A percentile compares a stretch with the other conserved stretches of the same genome.
Evolutionary conservation across 2,888 invertebrate genomes (phyloP).

Genomic region (Folsomia candida): DNA sequence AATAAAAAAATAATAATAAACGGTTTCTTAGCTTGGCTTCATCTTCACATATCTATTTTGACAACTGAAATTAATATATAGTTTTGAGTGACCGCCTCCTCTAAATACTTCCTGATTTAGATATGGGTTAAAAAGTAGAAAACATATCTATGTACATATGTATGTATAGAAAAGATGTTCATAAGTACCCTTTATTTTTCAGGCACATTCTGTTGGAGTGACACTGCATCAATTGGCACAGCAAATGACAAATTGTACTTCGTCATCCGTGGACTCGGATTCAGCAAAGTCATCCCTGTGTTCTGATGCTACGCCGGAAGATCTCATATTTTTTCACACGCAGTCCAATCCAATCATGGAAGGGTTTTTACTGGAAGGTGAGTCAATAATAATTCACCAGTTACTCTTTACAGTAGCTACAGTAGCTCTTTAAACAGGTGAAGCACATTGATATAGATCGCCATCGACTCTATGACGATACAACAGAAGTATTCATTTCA

Average conservation of each 20-base stretch:
- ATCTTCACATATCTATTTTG: not conserved
- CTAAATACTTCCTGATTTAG: too few relatives aligned
- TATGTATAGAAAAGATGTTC: too few relatives aligned
- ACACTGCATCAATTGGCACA: constrained; percentile 1
- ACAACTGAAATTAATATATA: not conserved
- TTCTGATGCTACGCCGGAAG: constrained; percentile 35
- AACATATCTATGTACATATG: too few relatives aligned
- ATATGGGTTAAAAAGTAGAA: too few relatives aligned
- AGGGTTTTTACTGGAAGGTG: constrained; percentile 42
- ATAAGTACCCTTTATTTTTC: not conserved
- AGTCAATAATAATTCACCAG: too few relatives aligned
- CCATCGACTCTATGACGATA: too few relatives aligned
- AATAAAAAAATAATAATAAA: not conserved
- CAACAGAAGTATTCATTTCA: too few relatives aligned
- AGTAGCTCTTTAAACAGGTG: too few relatives aligned
- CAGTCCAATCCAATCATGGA: constrained; percentile 42
- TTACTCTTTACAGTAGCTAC: too few relatives aligned
- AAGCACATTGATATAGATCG: too few relatives aligned
- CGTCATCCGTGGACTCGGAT: not conserved
- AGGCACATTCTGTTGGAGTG: not conserved
- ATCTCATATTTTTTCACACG: constrained; percentile 42
- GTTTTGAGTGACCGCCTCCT: too few relatives aligned
- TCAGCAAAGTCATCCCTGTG: constrained; percentile 16
- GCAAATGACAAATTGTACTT: constrained; percentile 4
- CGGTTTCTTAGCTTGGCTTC: not conserved